Base-by-base conservation (phyloP, 2,113 vertebrate species). In the Synodontis membranacea region DNA sequence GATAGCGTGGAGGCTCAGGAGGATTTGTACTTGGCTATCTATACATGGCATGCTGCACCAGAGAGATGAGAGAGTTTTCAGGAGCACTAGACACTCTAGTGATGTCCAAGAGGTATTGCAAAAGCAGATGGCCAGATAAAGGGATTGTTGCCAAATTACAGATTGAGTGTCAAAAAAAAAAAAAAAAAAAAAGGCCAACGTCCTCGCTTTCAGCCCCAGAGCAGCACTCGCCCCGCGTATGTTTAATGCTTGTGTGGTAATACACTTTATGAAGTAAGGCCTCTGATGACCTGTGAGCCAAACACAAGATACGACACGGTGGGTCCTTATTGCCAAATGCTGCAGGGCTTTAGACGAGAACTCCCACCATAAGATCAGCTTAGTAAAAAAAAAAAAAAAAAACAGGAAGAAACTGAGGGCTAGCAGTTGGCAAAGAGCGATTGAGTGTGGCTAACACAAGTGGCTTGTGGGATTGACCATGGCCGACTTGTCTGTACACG, bases 101-200 rank as follows among this genome's bases (percentile, higher is more conserved):
- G 91, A 91, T 64, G 81, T 90, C 75, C 85, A 64, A 88, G 93
- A 94, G 94, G 93, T 95, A 95, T 94, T 94, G 94, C 93, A 94
- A n/a, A n/a, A 94, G 93, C 92, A 89, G 91, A 93, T 93, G 92
- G 89, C 87, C 89, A 90, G 90, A 92, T 95, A 95, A 95, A 95
- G 95, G 94, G 95, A 95, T 94, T 86, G 90, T 93, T 95, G 94
- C 94, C 91, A 92, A 92, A 89, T 92, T 92, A 92, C 93, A 93
- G 85, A 91, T 91, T 91, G 79, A 89, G 89, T 90, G 91, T 91
- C 89, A 89, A 90, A n/a, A n/a, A n/a, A n/a, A n/a, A n/a, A n/a
- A n/a, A n/a, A n/a, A n/a, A 90, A 88, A 90, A 86, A 88, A 89
- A 87, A 87, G 87, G 86, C 90, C 85, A 83, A 89, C 87, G 89